These are phyloP conservation scores for Acromyrmex heyeri DNA, from an alignment of 1,140 invertebrate genomes.

Conservation along the genomic window DNA sequence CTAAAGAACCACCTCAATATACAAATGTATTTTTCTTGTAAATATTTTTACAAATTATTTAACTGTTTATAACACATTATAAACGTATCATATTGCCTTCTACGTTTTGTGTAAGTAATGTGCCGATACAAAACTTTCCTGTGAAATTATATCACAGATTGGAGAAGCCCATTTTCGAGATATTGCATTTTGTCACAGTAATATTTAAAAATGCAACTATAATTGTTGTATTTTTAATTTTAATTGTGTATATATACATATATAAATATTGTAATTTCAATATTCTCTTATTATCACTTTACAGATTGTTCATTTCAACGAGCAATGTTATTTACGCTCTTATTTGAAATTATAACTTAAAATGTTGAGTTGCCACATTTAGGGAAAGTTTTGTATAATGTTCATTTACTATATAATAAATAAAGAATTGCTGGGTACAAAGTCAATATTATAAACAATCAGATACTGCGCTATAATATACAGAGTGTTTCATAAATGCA, in stretches of 20 bases:
- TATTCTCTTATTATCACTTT: slow-evolving; percentile 49
- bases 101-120: slow-evolving; percentile 33
- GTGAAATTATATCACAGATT: slow-evolving; percentile 45
- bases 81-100: slow-evolving; percentile 25
- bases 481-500: too few relatives aligned
- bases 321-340: slow-evolving; percentile 39
- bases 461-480: not conserved
- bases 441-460: slow-evolving; percentile 36
- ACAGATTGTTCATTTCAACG: slow-evolving; percentile 6
- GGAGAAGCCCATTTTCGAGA: slow-evolving; percentile 40
- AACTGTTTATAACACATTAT: slow-evolving; percentile 11
- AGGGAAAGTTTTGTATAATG: slow-evolving; percentile 35
- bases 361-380: not conserved
- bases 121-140: slow-evolving; percentile 47
- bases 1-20: too few relatives aligned
- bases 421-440: slow-evolving; percentile 26
- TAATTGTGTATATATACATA: not conserved
- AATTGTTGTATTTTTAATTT: slow-evolving; percentile 13
- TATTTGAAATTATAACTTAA: slow-evolving; percentile 24
- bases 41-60: slow-evolving; percentile 20
- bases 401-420: slow-evolving; percentile 44
- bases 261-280: not conserved
- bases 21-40: too few relatives aligned
- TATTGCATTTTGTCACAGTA: slow-evolving; percentile 42
- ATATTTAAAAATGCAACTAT: slow-evolving; percentile 54